Evolutionary conservation across 1,140 invertebrate genomes (phyloP), one percentile per base, ranked within the genome.

Genomic region (Aphelinus atriplicis): DNA sequence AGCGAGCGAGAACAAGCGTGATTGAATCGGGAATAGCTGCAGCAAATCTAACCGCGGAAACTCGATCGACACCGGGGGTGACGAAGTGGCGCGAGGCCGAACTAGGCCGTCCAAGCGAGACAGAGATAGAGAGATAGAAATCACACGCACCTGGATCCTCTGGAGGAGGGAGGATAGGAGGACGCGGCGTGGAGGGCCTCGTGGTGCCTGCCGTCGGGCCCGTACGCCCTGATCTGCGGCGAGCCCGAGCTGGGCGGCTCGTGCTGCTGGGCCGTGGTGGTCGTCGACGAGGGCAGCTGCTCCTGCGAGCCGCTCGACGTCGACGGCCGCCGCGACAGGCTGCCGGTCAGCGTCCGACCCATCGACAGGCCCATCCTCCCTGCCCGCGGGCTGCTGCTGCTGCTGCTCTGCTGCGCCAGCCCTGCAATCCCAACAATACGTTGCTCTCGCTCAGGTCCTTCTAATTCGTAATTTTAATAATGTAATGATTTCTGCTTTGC

Each of bases 281-380:
- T 3, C n/a, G 73, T 6, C 51, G 51, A 4, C 4, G 51, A 9
- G 51, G 51, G 53, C 0, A 75, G 53, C 51, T 76, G 74, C 7
- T 70, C 92, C 81, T 95, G 94, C 10, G 93, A 95, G n/a, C 93
- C 94, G 68, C 94, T 91, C 7, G 93, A 94, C 10, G 93, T 91
- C 9, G 93, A 94, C 10, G 93, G 92, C 2, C 94, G 95, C 58
- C 94, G 89, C n/a, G 79, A 81, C 4, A 84, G 71, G 3, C 65
- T 77, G 26, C 26, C 26, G 81, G 80, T 72, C 81, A 76, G 46
- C 73, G 65, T 75, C 77, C 70, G 77, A 76, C 48, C 79, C 83
- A 57, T 86, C 86, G 77, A 88, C 84, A 50, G 85, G 85, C 61
- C 85, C 57, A 9, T 78, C 81, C 65, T 90, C 26, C 26, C 26